A percentile compares a stretch with the other conserved stretches of the same genome.
These are phyloP conservation scores for Neocrepidodera transversa DNA, from an alignment of 2,888 invertebrate genomes.

Conservation along the genomic window DNA sequence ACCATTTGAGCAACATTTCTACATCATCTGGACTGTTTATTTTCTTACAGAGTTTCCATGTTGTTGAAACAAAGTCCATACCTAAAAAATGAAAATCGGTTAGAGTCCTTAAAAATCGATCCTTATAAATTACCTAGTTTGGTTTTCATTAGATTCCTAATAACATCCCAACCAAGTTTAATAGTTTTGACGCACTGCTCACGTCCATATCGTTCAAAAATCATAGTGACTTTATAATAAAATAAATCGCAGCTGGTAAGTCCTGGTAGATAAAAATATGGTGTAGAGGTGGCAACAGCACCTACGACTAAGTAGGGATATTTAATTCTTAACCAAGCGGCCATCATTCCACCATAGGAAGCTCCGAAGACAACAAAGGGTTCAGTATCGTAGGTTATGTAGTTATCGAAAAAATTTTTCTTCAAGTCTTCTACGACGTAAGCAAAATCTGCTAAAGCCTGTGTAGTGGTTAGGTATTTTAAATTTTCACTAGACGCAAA, in stretches of 20 bases:
- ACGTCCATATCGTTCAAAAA: constrained; percentile 65
- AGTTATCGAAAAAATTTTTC: constrained; percentile 45
- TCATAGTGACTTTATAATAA: constrained; percentile 78
- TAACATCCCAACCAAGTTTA: background rate
- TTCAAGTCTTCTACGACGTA: constrained; percentile 55
- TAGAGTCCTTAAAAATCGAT: no score
- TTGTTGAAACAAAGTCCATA: constrained; percentile 69
- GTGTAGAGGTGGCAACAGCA: constrained; percentile 92
- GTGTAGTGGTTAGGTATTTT: constrained; percentile 83
- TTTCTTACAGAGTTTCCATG: constrained; percentile 80
- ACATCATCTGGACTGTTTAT: constrained; percentile 68
- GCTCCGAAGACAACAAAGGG: constrained; percentile 87
- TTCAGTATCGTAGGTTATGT: constrained; percentile 59
- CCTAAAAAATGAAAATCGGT: constrained; percentile 46
- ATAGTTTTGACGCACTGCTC: constrained; percentile 71
- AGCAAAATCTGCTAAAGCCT: constrained; percentile 61
- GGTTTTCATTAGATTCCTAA: background rate
- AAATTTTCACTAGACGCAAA: constrained; percentile 64
- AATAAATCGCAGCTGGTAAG: constrained; percentile 80
- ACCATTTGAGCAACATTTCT: constrained; percentile 70
- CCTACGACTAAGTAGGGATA: constrained; percentile 90
- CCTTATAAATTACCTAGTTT: background rate
- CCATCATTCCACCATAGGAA: constrained; percentile 97
- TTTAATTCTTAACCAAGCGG: constrained; percentile 95
- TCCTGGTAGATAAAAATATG: constrained; percentile 83